Conservation (phyloP, 2,113 vertebrate genomes). For the Amia ocellicauda region DNA sequence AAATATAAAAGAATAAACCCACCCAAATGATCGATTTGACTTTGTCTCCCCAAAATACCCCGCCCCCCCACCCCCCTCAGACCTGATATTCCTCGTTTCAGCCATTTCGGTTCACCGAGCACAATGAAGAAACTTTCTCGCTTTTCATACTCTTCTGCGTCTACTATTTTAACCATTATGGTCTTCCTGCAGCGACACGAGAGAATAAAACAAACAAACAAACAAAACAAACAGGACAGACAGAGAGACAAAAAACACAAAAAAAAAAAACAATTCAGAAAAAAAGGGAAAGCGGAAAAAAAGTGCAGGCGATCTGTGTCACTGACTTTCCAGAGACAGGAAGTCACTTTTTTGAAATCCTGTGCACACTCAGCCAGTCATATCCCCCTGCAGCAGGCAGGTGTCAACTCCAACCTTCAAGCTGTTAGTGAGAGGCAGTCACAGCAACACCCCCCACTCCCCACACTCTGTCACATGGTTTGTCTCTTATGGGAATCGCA, state of each 20-base stretch:
- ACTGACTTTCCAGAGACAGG: too few relatives aligned
- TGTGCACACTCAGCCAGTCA: too few relatives aligned
- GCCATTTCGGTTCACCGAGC: constrained; percentile 93
- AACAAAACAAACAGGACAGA: constrained; percentile 23
- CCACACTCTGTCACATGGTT: background rate
- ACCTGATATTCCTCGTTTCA: constrained; percentile 87
- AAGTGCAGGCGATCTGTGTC: background rate
- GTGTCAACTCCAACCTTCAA: background rate
- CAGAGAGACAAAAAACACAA: constrained; percentile 68
- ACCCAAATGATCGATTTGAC: too few relatives aligned
- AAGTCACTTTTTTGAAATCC: too few relatives aligned
- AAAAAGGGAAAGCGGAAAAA: constrained; percentile 13
- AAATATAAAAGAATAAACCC: too few relatives aligned
- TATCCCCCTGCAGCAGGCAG: background rate
- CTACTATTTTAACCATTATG: constrained; percentile 97
- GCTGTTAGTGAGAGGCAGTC: background rate
- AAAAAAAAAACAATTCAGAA: constrained; percentile 31
- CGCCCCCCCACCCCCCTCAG: constrained; percentile 58
- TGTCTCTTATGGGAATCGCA: too few relatives aligned
- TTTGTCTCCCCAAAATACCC: too few relatives aligned
- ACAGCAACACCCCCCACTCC: background rate
- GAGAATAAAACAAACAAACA: constrained; percentile 43
- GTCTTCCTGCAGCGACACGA: constrained; percentile 90
- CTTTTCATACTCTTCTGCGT: constrained; percentile 99
- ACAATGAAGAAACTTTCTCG: constrained; percentile 99